Evolutionary conservation across 2,797 vertebrate species (phyloP).

Genomic region (Oreonectes daqikongensis): DNA sequence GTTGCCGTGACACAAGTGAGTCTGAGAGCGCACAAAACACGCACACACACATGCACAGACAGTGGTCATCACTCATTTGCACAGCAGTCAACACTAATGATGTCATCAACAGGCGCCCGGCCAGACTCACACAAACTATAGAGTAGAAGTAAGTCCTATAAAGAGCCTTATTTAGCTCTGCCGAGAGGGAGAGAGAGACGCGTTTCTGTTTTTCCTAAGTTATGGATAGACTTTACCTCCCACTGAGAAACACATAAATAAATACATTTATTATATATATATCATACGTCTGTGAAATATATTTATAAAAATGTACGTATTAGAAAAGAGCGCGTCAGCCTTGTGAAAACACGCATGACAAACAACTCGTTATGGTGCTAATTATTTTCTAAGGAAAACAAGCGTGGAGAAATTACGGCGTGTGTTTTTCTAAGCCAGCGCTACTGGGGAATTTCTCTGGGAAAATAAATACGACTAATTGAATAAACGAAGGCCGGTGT

Average conservation of each 20-base stretch:
- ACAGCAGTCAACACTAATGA: conserved; percentile 79
- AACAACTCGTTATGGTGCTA: conserved; percentile 55
- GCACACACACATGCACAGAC: conserved; percentile 60
- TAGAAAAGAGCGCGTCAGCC: conserved; percentile 61
- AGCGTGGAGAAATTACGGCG: conserved; percentile 74
- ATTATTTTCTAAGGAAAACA: conserved; percentile 71
- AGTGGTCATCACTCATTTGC: conserved; percentile 80
- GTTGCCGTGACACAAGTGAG: conserved; percentile 22
- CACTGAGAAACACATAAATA: conserved; percentile 62
- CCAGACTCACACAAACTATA: conserved; percentile 72
- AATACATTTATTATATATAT: conserved; percentile 20
- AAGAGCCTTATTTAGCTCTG: conserved; percentile 78
- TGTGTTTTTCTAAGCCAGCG: conserved; percentile 70
- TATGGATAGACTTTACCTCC: conserved; percentile 73
- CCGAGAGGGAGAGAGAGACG: conserved; percentile 57
- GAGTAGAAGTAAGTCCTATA: conserved; percentile 72
- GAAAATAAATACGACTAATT: conserved; percentile 55
- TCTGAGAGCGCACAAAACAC: conserved; percentile 50
- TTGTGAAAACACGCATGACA: conserved; percentile 74
- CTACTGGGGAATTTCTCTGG: conserved; percentile 49
- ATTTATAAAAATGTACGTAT: conserved; percentile 37
- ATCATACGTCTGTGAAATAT: conserved; percentile 5
- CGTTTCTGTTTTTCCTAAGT: conserved; percentile 74
- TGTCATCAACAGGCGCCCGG: conserved; percentile 70
- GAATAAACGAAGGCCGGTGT: conserved; percentile 51